Percentiles rank a stretch among this genome's conserved stretches.
Evolutionary conservation across 1,140 invertebrate species (phyloP).

Genomic region (Dendroctonus ponderosae): DNA sequence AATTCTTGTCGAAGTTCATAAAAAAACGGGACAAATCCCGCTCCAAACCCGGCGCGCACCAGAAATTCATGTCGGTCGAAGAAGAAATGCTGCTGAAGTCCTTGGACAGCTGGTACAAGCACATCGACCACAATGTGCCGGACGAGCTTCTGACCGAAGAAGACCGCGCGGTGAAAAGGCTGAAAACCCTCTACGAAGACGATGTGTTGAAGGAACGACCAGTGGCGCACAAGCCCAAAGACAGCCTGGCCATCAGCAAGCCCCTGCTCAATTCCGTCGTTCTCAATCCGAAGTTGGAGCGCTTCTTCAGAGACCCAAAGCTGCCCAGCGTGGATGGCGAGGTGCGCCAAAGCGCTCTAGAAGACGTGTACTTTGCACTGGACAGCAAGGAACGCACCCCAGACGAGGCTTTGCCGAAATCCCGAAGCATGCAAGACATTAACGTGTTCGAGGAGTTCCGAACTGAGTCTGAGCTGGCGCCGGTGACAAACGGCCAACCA

Average conservation of each 20-base stretch:
- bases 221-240: constrained; percentile 41
- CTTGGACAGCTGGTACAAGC: constrained; percentile 37
- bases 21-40: constrained; percentile 32
- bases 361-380: constrained; percentile 11
- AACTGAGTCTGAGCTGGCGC: constrained; percentile 6
- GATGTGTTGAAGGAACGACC: constrained; percentile 37
- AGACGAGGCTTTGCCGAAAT: constrained; percentile 4
- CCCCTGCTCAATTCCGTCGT: constrained; percentile 45
- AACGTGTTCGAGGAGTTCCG: constrained; percentile 26
- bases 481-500: constrained; percentile 14
- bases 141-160: constrained; percentile 41
- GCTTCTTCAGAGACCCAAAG: constrained; percentile 38
- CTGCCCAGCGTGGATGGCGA: constrained; percentile 26
- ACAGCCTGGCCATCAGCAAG: constrained; percentile 44
- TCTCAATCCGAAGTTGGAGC: constrained; percentile 40
- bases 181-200: constrained; percentile 44
- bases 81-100: constrained; percentile 40
- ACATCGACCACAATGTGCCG: constrained; percentile 41
- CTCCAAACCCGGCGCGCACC: constrained; percentile 9
- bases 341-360: constrained; percentile 26
- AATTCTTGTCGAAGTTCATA: constrained; percentile 22
- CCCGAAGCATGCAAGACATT: constrained; percentile 27
- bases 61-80: constrained; percentile 40
- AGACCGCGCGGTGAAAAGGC: constrained; percentile 40
- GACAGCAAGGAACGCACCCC: neutral